Base-by-base conservation (phyloP, 2,888 invertebrate species). In the Phortica okadai region DNA sequence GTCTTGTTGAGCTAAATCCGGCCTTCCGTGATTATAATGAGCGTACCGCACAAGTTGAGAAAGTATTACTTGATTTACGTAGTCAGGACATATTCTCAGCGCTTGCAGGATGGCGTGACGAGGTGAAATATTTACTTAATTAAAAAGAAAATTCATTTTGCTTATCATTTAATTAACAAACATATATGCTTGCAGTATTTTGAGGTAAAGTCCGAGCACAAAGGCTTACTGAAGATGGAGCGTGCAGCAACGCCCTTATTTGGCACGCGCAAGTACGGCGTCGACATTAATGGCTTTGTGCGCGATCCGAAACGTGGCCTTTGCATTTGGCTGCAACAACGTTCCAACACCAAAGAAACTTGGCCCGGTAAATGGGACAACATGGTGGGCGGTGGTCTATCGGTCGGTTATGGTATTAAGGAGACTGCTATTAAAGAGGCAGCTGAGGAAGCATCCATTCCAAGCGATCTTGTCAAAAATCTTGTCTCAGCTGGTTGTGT, bases 301-400 rank as follows among this genome's bases (percentile, higher is more conserved):
- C 94, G 94, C 89, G 96, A 97, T 92, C 96, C 96, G 54, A 94
- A 94, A 73, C 95, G 95, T 91, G 97, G 97, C 6, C 92, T 97
- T 66, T 97, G 97, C 92, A 91, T 91, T 87, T 98, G 98, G 98
- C 93, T 98, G 86, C 98, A 98, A 91, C 96, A 96, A 89, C 93
- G 98, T 86, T 96, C 98, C 82, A 94, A 95, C 79, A 97, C 96
- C 74, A 98, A 98, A 92, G 97, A 97, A 92, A 98, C 98, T 59
- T 98, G 97, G 96, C 98, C 98, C 78, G 97, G 95, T 59, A 97
- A 96, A 92, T 96, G 97, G 95, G 98, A 98, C 91, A 98, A 97
- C 90, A 97, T 98, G 95, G 98, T 97, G 58, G 97, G 97, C 82
- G 98, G 98, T 74, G 98, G 98, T 4, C 91, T 98, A 73, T 96